phyloP scores from a whole-genome alignment of 2,113 vertebrate species.

The Embiotoca jacksoni region DNA sequence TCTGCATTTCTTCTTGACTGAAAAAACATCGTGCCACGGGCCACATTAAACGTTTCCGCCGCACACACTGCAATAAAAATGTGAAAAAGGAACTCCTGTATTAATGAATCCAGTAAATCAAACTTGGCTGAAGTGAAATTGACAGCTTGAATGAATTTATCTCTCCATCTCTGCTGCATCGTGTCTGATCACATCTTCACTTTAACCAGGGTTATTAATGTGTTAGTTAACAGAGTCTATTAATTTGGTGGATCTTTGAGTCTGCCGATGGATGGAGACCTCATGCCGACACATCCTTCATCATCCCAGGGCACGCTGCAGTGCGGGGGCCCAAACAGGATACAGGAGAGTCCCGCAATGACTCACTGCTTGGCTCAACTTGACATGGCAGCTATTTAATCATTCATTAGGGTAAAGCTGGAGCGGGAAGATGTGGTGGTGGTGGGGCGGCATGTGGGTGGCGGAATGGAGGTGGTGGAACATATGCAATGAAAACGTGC shows the following conservation, averaged over 20 bases:
- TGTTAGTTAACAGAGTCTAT: constrained; percentile 57
- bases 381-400: constrained; percentile 71
- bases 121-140: background rate
- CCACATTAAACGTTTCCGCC: too few species aligned
- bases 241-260: constrained; percentile 65
- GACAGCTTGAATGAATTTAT: constrained; percentile 40
- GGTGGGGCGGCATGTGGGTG: constrained; percentile 37
- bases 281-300: constrained; percentile 72
- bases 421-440: constrained; percentile 14
- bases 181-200: constrained; percentile 40
- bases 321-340: constrained; percentile 52
- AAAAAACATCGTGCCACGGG: too few species aligned
- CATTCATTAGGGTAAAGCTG: constrained; percentile 56
- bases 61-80: too few species aligned
- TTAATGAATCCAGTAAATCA: constrained; percentile 41
- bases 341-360: constrained; percentile 61
- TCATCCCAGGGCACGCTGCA: constrained; percentile 30
- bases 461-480: constrained; percentile 12
- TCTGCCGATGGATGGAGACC: constrained; percentile 42
- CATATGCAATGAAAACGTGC: constrained; percentile 13
- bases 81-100: background rate
- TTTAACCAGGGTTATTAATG: constrained; percentile 44
- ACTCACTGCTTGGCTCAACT: constrained; percentile 62
- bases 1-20: too few species aligned
- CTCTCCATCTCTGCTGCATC: constrained; percentile 29